Percentiles rank a stretch among this genome's conserved stretches.
Evolutionary conservation across 1,140 invertebrate species (phyloP).

Genomic region (Hydropsyche tenuis): DNA sequence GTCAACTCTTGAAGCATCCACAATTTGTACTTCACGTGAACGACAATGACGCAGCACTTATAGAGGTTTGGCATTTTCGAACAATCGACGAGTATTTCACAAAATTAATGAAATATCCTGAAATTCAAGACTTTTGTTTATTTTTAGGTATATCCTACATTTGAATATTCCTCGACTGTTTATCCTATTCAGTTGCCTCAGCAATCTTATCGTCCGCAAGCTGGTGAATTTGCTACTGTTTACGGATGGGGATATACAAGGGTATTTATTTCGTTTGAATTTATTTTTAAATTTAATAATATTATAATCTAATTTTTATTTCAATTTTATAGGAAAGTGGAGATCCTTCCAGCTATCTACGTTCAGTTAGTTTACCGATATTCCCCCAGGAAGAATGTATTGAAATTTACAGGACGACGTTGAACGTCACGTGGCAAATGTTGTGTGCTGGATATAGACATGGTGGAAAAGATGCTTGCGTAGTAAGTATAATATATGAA

Average conservation of each 20-base stretch:
- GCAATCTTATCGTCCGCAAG: conserved; percentile 30
- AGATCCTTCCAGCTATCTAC: conserved; percentile 38
- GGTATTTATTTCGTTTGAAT: conserved; percentile 40
- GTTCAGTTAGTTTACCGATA: conserved; percentile 36
- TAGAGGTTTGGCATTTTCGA: too few relatives aligned
- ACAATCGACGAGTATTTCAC: too few relatives aligned
- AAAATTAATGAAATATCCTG: too few relatives aligned
- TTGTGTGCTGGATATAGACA: conserved; percentile 73
- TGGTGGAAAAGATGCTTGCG: conserved; percentile 73
- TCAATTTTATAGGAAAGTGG: conserved; percentile 45
- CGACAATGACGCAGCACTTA: conserved; percentile 64
- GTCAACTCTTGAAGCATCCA: conserved; percentile 54
- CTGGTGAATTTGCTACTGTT: conserved; percentile 51
- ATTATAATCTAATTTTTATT: conserved; percentile 3
- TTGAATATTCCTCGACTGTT: conserved; percentile 38
- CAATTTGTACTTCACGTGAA: conserved; percentile 54
- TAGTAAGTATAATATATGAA: conserved; percentile 59
- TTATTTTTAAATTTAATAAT: too few relatives aligned
- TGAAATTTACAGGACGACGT: conserved; percentile 32
- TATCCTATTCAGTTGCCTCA: conserved; percentile 51
- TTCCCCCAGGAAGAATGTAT: conserved; percentile 44
- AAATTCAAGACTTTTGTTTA: not conserved
- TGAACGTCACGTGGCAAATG: conserved; percentile 69
- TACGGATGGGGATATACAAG: conserved; percentile 55
- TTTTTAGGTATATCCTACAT: conserved; percentile 37